phyloP scores from a whole-genome alignment of 2,888 invertebrate species.

The Gymnocheta viridis region DNA sequence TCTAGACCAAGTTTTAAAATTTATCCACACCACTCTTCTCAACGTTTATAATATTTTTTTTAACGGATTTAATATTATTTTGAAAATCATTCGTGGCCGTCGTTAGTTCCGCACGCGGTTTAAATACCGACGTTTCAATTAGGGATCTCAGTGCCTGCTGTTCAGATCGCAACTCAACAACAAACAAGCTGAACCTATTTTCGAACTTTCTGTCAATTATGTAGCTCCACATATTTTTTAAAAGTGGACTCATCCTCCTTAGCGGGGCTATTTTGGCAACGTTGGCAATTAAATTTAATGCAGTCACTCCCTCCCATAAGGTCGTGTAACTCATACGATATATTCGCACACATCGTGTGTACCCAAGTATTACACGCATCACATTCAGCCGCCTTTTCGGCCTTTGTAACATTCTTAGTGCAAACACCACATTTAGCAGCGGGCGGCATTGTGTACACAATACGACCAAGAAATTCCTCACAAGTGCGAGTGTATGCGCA shows the following conservation, averaged over 20 bases:
- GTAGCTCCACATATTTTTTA: neutral
- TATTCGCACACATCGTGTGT: neutral
- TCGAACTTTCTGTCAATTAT: neutral
- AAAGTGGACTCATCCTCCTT: too few species aligned
- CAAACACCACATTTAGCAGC: neutral
- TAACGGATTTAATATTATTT: neutral
- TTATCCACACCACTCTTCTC: neutral
- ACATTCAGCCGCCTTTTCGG: neutral
- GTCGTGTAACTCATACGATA: neutral
- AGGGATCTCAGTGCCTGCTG: neutral
- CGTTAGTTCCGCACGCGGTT: neutral
- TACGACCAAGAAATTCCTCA: too few species aligned
- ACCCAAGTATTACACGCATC: neutral
- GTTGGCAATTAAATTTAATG: neutral
- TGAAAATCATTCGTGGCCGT: neutral
- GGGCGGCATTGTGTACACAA: neutral
- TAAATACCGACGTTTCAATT: neutral
- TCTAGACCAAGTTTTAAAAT: too few species aligned
- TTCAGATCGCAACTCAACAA: neutral
- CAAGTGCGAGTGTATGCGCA: too few species aligned
- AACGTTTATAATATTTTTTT: neutral
- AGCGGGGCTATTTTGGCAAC: neutral
- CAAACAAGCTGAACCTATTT: neutral
- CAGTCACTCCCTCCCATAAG: neutral
- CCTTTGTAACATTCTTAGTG: neutral